Evolutionary conservation across 1,140 invertebrate genomes (phyloP), one percentile per base, ranked within the genome.

Genomic region (Nephila pilipes): DNA sequence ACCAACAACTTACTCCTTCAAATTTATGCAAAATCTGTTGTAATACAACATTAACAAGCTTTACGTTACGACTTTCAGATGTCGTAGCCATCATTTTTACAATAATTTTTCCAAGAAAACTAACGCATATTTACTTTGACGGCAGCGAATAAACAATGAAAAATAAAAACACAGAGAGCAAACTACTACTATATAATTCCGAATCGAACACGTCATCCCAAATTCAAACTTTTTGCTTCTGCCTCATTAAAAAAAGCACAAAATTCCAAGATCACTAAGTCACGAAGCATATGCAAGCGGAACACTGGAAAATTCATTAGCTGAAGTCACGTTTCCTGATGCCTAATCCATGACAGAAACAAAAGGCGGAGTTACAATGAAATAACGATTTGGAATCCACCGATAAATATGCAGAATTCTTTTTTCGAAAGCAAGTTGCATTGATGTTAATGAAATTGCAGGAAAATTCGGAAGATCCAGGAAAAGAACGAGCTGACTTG

Each of bases 1-100:
- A 46, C 4, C 46, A 6, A 5, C 18, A 32, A 85, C 90, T 92
- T 85, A 92, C 90, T 57, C 32, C 60, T 92, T 92, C 90, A 54
- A 92, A 85, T 55, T 32, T 29, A 55, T 6, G 25, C 63, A 92
- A 69, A 85, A 58, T 85, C 20, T 69, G 25, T 14, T 85, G 81
- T 10, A 92, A 22, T 20, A 58, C 54, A 2, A 69, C 18, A 85
- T 75, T 92, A 2, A 92, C 90, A 36, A 55, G 5, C 20, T 55
- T 16, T 16, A 92, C 55, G n/a, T 57, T 58, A 16, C 57, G 18
- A 63, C 22, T 46, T 1, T 65, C n/a, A 80, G 18, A 4, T 16
- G 69, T 32, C 38, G 88, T 2, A 90, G 63, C 32, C 87, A 88
- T 88, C 58, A 8, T 25, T 54, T 46, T 83, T 54, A 54, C 12